phyloP scores from a whole-genome alignment of 1,140 invertebrate species.

The Uloborus diversus region DNA sequence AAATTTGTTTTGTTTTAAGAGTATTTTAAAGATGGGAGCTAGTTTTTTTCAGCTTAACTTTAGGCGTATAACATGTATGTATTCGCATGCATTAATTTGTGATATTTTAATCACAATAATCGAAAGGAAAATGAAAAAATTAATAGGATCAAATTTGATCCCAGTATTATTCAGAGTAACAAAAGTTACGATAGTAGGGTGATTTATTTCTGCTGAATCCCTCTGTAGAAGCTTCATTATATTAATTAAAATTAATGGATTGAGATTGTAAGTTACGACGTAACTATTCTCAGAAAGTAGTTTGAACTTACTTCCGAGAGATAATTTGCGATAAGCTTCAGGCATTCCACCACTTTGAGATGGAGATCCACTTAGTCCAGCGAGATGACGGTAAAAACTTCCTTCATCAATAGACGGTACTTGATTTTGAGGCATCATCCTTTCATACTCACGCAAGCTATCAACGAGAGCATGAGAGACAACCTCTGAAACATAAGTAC shows the following conservation, averaged over 20 bases:
- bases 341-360: constrained; percentile 6
- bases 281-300: background rate
- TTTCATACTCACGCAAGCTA: constrained; percentile 75
- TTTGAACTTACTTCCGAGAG: background rate
- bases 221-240: background rate
- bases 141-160: too few species aligned
- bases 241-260: background rate
- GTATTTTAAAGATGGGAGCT: too few species aligned
- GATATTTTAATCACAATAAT: too few species aligned
- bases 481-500: constrained; percentile 70
- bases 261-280: background rate
- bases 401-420: background rate
- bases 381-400: constrained; percentile 5
- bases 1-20: too few species aligned
- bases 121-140: too few species aligned
- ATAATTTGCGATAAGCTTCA: constrained; percentile 21
- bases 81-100: too few species aligned
- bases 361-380: background rate
- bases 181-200: background rate
- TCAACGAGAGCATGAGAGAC: constrained; percentile 77
- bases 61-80: too few species aligned
- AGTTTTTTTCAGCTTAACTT: too few species aligned
- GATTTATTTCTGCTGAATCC: background rate
- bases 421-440: constrained; percentile 63
- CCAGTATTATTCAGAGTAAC: background rate